phyloP scores from a whole-genome alignment of 2,113 vertebrate genomes.

The Lathamus discolor region DNA sequence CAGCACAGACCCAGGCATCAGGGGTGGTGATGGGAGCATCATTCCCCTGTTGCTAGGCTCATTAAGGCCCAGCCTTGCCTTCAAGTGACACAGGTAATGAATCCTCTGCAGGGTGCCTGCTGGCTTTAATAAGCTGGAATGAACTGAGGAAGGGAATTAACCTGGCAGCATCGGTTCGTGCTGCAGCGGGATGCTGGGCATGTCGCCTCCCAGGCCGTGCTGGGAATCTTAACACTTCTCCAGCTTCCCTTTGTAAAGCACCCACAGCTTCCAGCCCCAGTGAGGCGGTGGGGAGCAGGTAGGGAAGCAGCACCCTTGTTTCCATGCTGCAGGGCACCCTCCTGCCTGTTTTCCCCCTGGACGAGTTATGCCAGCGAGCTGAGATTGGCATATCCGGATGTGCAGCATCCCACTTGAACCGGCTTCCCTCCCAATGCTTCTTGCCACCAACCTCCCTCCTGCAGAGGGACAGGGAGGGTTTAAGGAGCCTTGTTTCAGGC shows the following conservation, averaged over 20 bases:
- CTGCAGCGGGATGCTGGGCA: slow-evolving; percentile 50
- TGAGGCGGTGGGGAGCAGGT: background rate
- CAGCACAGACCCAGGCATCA: background rate
- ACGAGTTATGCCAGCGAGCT: accelerated
- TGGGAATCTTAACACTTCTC: slow-evolving; percentile 53
- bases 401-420: background rate
- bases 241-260: background rate
- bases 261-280: background rate
- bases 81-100: slow-evolving; percentile 71
- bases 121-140: slow-evolving; percentile 72
- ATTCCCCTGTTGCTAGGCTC: background rate
- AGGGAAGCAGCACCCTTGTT: background rate
- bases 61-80: slow-evolving; percentile 57
- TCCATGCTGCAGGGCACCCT: background rate
- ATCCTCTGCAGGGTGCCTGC: slow-evolving; percentile 65
- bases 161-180: slow-evolving; percentile 69
- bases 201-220: slow-evolving; percentile 19
- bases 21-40: background rate
- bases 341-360: accelerated
- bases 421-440: background rate
- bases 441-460: background rate
- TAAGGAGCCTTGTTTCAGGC: background rate
- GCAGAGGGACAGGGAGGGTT: background rate
- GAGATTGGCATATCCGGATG: background rate
- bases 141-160: slow-evolving; percentile 71